phyloP scores from a whole-genome alignment of 2,888 invertebrate genomes.

The Xanthia togata region DNA sequence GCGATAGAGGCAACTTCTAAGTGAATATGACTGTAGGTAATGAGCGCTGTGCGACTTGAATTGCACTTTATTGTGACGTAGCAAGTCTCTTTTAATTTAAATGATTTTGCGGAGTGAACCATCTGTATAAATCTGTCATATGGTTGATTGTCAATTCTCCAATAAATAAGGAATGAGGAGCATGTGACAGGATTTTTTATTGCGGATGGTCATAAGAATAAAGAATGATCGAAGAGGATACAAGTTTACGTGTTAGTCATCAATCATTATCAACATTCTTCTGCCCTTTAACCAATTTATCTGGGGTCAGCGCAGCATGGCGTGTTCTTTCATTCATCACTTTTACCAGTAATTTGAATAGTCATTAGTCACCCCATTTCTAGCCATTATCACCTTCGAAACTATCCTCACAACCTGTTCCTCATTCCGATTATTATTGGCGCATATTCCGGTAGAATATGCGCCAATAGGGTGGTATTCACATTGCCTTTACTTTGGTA shows the following conservation, averaged over 20 bases:
- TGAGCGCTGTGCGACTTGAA: no score
- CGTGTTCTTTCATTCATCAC: no score
- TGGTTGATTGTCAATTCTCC: background rate
- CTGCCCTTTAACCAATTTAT: background rate
- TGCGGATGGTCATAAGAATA: background rate
- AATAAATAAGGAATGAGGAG: background rate
- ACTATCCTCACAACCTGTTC: background rate
- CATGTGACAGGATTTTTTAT: background rate
- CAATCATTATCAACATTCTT: background rate
- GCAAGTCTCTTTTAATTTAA: no score
- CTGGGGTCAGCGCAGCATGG: background rate
- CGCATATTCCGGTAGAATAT: background rate
- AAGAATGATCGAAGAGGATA: background rate
- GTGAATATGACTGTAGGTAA: no score
- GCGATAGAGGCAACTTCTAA: no score
- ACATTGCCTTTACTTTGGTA: background rate
- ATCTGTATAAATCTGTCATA: background rate
- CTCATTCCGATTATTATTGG: no score
- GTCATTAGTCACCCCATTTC: background rate
- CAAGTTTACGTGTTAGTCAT: background rate
- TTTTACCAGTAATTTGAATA: background rate
- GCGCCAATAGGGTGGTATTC: background rate
- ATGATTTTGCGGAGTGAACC: no score
- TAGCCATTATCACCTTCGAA: background rate
- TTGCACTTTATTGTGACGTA: no score